phyloP scores from a whole-genome alignment of 2,888 invertebrate species.

The Biston betularia region DNA sequence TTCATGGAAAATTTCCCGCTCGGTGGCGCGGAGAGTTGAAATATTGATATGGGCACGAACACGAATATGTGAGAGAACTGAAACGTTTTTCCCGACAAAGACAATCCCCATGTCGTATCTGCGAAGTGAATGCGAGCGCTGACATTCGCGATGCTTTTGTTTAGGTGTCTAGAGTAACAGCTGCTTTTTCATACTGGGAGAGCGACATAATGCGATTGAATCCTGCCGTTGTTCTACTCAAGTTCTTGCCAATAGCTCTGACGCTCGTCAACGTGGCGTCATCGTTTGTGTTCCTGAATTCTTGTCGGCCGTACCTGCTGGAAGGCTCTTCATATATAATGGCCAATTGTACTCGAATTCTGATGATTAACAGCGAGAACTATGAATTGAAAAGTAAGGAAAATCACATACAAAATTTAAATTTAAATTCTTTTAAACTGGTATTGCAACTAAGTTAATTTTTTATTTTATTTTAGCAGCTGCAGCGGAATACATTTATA shows the following conservation, averaged over 20 bases:
- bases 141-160: slow-evolving; percentile 43
- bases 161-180: slow-evolving; percentile 73
- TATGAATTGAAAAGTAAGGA: slow-evolving; percentile 60
- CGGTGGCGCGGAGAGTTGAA: slow-evolving; percentile 26
- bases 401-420: background rate
- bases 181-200: slow-evolving; percentile 75
- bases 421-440: background rate
- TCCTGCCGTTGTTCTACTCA: slow-evolving; percentile 68
- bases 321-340: slow-evolving; percentile 47
- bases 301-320: slow-evolving; percentile 58
- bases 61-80: slow-evolving; percentile 7
- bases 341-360: slow-evolving; percentile 66
- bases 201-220: slow-evolving; percentile 74
- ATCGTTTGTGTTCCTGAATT: slow-evolving; percentile 66
- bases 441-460: background rate
- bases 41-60: slow-evolving; percentile 34
- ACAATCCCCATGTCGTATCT: slow-evolving; percentile 30
- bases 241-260: slow-evolving; percentile 73
- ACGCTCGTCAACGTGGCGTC: slow-evolving; percentile 73
- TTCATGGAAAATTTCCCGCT: slow-evolving; percentile 40
- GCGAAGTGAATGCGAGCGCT: slow-evolving; percentile 31
- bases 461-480: slow-evolving; percentile 63
- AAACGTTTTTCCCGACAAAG: slow-evolving; percentile 12
- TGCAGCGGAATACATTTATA: slow-evolving; percentile 63
- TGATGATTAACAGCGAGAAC: slow-evolving; percentile 52